Conservation (phyloP, 2,888 invertebrate species). For the Julus scandinavius region DNA sequence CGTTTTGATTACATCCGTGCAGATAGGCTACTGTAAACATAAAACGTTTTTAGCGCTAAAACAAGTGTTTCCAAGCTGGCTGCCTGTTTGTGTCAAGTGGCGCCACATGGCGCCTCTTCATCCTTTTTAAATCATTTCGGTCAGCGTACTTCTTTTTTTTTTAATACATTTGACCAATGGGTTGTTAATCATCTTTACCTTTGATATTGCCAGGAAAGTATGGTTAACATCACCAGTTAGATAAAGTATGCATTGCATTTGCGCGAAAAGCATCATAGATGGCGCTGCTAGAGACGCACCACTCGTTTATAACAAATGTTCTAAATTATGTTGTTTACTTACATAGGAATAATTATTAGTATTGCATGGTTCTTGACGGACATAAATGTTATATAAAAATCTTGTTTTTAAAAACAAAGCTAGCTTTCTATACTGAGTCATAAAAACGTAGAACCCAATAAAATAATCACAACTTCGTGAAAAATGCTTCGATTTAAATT, state of each 20-base stretch:
- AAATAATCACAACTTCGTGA: too few species aligned
- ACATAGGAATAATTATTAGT: too few species aligned
- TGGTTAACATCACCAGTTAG: too few species aligned
- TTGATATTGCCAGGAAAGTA: too few species aligned
- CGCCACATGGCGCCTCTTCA: not conserved
- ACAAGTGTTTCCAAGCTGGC: not conserved
- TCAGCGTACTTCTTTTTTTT: not conserved
- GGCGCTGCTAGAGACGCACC: not conserved
- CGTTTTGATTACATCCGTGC: not conserved
- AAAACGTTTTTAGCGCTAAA: not conserved
- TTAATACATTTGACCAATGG: not conserved
- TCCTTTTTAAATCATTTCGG: not conserved
- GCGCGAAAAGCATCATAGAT: not conserved
- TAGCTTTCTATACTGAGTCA: too few species aligned
- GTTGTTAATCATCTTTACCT: too few species aligned
- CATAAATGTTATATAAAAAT: too few species aligned
- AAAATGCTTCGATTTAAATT: too few species aligned
- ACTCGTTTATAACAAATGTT: not conserved
- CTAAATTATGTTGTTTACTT: too few species aligned
- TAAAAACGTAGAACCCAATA: too few species aligned
- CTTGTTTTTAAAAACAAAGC: too few species aligned
- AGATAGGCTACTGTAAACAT: conserved; percentile 28
- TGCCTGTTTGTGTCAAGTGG: not conserved
- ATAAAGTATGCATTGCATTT: not conserved
- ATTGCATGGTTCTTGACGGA: too few species aligned